Evolutionary conservation across 2,797 vertebrate species (phyloP), one percentile per base, ranked within the genome.

Genomic region (Tangara arthus): DNA sequence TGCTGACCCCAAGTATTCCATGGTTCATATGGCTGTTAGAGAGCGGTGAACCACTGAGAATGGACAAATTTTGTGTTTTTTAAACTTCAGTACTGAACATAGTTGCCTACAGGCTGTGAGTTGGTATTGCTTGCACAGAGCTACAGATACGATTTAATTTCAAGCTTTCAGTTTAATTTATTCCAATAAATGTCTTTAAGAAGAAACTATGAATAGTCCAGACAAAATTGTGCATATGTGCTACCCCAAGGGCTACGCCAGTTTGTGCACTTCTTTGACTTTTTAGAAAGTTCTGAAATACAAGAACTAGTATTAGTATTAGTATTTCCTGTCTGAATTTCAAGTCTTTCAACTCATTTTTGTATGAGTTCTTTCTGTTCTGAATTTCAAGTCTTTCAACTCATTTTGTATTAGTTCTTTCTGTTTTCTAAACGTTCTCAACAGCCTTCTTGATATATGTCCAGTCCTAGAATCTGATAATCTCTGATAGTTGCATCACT

Each of bases 81-180:
- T 68, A n/a, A 78, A 27, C 16, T 57, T 6, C 3, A 26, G 9
- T 28, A 14, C 56, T 47, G 35, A 49, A 70, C 0, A 0, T 2
- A 12, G 30, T 69, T 77, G 78, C 46, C 32, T 66, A 39, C 20
- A 65, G 61, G n/a, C 55, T 66, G 34, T 0, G 3, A 24, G 26
- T 15, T 75, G 34, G 32, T 77, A n/a, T 84, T 76, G 28, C 42
- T 90, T 75, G 8, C 7, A 6, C 21, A 41, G 14, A 59, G 13
- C 17, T 85, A 69, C 26, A 53, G 39, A 42, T 61, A 22, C 2
- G 22, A 18, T 68, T 85, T 12, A 15, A 22, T 92, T 88, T 41
- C 32, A 60, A 77, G 9, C 11, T 28, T 81, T 52, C 26, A 23
- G 30, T 64, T 39, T 23, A 24, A 34, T 35, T 49, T 52, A 10